Percentiles rank a stretch among this genome's conserved stretches.
Evolutionary conservation across 1,140 invertebrate species (phyloP).

Genomic region (Melitaea cinxia): DNA sequence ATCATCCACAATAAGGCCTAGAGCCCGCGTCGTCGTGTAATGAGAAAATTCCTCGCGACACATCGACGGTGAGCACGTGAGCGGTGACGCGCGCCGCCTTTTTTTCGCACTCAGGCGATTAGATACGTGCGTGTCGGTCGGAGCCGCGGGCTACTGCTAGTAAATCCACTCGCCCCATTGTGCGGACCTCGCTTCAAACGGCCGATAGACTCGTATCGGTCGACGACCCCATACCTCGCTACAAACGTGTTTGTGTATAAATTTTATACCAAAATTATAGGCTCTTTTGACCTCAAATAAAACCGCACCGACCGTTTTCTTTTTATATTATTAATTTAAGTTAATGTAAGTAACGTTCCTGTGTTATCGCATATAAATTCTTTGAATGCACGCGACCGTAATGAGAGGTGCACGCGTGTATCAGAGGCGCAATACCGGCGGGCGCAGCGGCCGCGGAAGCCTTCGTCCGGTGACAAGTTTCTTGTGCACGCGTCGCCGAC

Average conservation of each 20-base stretch:
- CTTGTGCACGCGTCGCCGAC: slow-evolving; percentile 6
- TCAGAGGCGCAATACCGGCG: not conserved
- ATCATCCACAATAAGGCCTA: not conserved
- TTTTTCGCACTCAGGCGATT: slow-evolving; percentile 1
- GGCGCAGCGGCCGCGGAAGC: not conserved
- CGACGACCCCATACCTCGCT: not conserved
- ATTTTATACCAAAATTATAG: not conserved
- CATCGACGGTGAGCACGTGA: slow-evolving; percentile 2
- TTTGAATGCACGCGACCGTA: not conserved
- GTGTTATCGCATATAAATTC: not conserved
- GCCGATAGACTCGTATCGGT: slow-evolving; percentile 7
- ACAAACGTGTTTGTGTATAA: not conserved
- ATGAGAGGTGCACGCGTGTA: not conserved
- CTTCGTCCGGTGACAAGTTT: slow-evolving; percentile 8
- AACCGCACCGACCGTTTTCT: not conserved
- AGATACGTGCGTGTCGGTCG: not conserved
- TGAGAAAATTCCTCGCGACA: slow-evolving; percentile 10
- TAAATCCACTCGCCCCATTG: slow-evolving; percentile 1
- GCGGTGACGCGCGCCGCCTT: not conserved
- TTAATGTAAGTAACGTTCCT: not conserved
- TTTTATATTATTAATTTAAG: not conserved
- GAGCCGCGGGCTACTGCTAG: not conserved
- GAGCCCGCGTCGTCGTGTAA: not conserved
- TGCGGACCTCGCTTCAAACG: not conserved
- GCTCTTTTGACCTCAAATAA: not conserved